phyloP scores from a whole-genome alignment of 1,140 invertebrate genomes.

The Drosophila murphyi region DNA sequence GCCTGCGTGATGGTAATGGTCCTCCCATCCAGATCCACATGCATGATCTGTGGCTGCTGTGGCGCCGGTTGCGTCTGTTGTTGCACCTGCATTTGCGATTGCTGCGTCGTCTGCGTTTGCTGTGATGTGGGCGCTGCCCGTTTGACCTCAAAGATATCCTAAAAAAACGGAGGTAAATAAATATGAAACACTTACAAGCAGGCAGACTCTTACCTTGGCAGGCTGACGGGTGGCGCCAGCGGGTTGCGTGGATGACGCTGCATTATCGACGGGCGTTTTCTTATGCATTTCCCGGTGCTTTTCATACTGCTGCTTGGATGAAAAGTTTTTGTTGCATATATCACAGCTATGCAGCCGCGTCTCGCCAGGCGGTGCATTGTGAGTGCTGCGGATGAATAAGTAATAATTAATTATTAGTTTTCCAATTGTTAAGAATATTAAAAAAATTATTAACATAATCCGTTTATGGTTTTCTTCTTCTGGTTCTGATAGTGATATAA shows the following conservation, averaged over 20 bases:
- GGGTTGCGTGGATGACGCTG: conserved; percentile 4
- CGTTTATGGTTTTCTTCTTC: too few relatives aligned
- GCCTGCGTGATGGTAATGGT: conserved; percentile 81
- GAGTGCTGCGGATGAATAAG: conserved; percentile 53
- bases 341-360: conserved; percentile 89
- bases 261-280: conserved; percentile 38
- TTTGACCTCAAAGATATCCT: conserved; percentile 38
- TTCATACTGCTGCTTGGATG: conserved; percentile 89
- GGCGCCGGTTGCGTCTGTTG: conserved; percentile 41
- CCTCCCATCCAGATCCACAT: conserved; percentile 70
- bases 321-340: conserved; percentile 90
- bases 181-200: not conserved
- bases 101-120: conserved; percentile 10
- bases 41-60: conserved; percentile 73
- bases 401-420: not conserved
- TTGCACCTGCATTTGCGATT: conserved; percentile 47
- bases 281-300: conserved; percentile 86
- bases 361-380: conserved; percentile 85
- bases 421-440: too few relatives aligned
- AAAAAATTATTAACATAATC: too few relatives aligned
- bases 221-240: conserved; percentile 1
- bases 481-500: too few relatives aligned
- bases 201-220: conserved; percentile 20
- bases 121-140: conserved; percentile 37
- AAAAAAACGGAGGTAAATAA: not conserved